Evolutionary conservation across 2,888 invertebrate species (phyloP), one percentile per base, ranked within the genome.

Genomic region (Pocota personata): DNA sequence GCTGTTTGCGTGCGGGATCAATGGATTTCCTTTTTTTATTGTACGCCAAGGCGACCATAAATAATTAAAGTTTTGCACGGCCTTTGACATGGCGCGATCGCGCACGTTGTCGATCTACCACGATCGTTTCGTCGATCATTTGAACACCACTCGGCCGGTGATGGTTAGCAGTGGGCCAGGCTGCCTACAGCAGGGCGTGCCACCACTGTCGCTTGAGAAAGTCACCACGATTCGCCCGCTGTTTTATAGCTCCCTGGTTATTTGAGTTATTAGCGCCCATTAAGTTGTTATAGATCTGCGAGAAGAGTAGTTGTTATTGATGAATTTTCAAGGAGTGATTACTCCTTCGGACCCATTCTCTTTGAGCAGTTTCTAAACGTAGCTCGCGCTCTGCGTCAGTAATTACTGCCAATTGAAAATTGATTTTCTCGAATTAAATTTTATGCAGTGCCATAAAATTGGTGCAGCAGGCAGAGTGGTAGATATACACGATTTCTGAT

Each of bases 51-150:
- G 35, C 48, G 58, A 35, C 66, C 66, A 55, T 80, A 76, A 82
- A 86, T 82, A 86, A 86, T 86, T 86, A 86, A 86, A 76, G 77
- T 77, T 67, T 86, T 72, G 76, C 66, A 60, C 86, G 86, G 82
- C 86, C 86, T 86, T 86, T 86, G 76, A 86, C 86, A 86, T 62
- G 16, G 46, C 57, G 27, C 55, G 58, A 37, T 66, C 14, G 67
- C 24, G 50, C 66, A 72, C 75, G 75, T 80, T 66, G 71, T 46
- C 66, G 71, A 66, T 57, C 43, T 52, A 21, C n/a, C 57, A 50
- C 62, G 75, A 76, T 79, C 64, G 32, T 43, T 67, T 73, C 55
- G 79, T 60, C 57, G 32, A 79, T 64, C 75, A 80, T 64, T 58
- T 50, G 16, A 52, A 37, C 64, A 75, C 80, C 40, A 64, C 46